These are phyloP conservation scores for Acromyrmex charruanus DNA, from an alignment of 1,140 invertebrate genomes.

Conservation along the genomic window DNA sequence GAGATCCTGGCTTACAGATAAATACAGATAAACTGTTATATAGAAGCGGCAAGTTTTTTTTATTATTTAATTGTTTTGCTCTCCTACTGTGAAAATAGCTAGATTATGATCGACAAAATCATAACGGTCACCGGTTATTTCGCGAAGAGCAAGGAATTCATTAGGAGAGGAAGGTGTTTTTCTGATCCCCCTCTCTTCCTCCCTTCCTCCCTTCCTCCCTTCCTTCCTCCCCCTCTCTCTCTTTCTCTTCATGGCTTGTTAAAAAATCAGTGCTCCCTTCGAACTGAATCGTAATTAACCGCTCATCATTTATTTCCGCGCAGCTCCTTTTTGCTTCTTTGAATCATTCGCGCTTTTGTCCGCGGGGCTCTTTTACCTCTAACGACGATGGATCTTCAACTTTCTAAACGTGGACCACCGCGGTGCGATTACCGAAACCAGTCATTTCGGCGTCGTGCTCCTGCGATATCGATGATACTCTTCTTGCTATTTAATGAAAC, in stretches of 20 bases:
- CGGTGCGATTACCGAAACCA: conserved; percentile 69
- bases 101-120: conserved; percentile 34
- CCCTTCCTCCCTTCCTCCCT: not conserved
- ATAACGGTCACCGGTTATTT: conserved; percentile 65
- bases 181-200: conserved; percentile 29
- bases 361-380: conserved; percentile 3
- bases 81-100: not conserved
- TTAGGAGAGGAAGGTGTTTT: conserved; percentile 37
- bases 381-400: conserved; percentile 69
- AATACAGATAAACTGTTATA: conserved; percentile 40
- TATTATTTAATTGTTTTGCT: conserved; percentile 32
- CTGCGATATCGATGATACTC: conserved; percentile 65
- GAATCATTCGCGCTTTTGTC: conserved; percentile 43
- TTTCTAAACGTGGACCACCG: conserved; percentile 73
- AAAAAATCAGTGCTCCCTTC: conserved; percentile 60
- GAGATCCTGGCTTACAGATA: conserved; percentile 53
- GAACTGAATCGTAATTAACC: conserved; percentile 69
- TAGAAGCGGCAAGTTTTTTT: conserved; percentile 67
- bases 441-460: conserved; percentile 70
- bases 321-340: conserved; percentile 66
- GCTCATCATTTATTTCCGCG: conserved; percentile 60
- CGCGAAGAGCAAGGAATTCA: conserved; percentile 46
- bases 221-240: conserved; percentile 18
- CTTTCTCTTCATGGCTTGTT: conserved; percentile 20
- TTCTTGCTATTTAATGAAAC: conserved; percentile 72